Base-by-base conservation (phyloP, 2,888 invertebrate genomes). In the Coremacera marginata region DNA sequence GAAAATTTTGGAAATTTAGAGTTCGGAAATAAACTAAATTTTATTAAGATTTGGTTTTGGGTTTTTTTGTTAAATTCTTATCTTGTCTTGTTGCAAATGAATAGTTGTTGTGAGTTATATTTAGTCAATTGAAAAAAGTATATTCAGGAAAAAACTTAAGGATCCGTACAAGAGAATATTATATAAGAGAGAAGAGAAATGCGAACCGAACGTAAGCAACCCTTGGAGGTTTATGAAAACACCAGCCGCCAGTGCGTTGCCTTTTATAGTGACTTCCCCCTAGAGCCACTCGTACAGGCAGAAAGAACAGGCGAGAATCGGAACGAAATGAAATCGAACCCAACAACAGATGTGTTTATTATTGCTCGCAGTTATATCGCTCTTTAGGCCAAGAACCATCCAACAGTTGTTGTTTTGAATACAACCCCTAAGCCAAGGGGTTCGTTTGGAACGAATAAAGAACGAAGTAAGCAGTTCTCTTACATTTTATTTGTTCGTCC, bases 151-250 rank as follows among this genome's bases (percentile, higher is more conserved):
- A 27, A 78, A 88, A 86, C 85, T 85, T 83, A 86, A 85, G 84
- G 84, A 85, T 86, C 85, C 86, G 86, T 86, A 85, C 85, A 86
- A 86, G 85, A 86, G 86, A 86, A 88, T 88, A 86, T 88, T 88
- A 88, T 89, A 87, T 89, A 89, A 89, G 89, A 89, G 88, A 89
- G 89, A 89, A 88, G 88, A 89, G 89, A 89, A 89, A 89, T 89
- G 89, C 89, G 89, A 89, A 89, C 89, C 89, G 89, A 89, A 89
- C 88, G 88, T 88, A 89, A 89, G 87, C 89, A 89, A 89, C 89
- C 89, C 89, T 89, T 89, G 88, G 88, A 89, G 89, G 89, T 89
- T 88, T 89, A 89, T 89, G 89, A 89, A 87, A 86, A 85, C 83
- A 84, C 85, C 86, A 86, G 83, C 82, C 84, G 84, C 84, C 83